Base-by-base conservation (phyloP, 2,113 vertebrate species). In the Paratilapia polleni region DNA sequence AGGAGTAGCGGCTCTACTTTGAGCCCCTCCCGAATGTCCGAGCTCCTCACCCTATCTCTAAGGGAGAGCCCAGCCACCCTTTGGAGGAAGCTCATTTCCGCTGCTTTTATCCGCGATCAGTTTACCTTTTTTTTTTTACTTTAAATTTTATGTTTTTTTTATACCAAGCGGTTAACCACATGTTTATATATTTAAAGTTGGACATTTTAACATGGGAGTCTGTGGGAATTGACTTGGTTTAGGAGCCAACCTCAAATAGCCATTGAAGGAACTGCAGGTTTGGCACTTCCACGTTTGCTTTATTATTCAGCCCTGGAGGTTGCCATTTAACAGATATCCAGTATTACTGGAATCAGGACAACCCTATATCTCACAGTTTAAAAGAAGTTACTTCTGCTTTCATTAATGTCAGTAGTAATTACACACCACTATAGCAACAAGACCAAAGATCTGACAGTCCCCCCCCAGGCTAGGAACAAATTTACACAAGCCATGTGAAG, bases 91-190 rank as follows among this genome's bases (percentile, higher is more conserved):
- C n/a, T n/a, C n/a, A n/a, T n/a, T n/a, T n/a, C n/a, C n/a, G n/a
- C n/a, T n/a, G n/a, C n/a, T n/a, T n/a, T n/a, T n/a, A n/a, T n/a
- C n/a, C n/a, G n/a, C n/a, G n/a, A n/a, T n/a, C n/a, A n/a, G n/a
- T n/a, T n/a, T 22, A 63, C 22, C 8, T 38, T 64, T 1, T 0
- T 4, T 8, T 38, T 38, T 38, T n/a, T 63, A 38, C 6, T n/a
- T n/a, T n/a, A n/a, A n/a, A n/a, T n/a, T n/a, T n/a, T n/a, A n/a
- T n/a, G n/a, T 38, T 22, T 22, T 43, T 63, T 63, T 22, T 6
- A 20, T 63, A 63, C 34, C 1, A 11, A n/a, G 24, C 0, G 26
- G 14, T 68, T 47, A 68, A n/a, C n/a, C n/a, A n/a, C n/a, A n/a
- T n/a, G n/a, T n/a, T n/a, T n/a, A 11, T 68, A 47, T 26, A 47